These are phyloP conservation scores for Porphyrio hochstetteri DNA, from an alignment of 2,113 vertebrate species.

Conservation along the genomic window DNA sequence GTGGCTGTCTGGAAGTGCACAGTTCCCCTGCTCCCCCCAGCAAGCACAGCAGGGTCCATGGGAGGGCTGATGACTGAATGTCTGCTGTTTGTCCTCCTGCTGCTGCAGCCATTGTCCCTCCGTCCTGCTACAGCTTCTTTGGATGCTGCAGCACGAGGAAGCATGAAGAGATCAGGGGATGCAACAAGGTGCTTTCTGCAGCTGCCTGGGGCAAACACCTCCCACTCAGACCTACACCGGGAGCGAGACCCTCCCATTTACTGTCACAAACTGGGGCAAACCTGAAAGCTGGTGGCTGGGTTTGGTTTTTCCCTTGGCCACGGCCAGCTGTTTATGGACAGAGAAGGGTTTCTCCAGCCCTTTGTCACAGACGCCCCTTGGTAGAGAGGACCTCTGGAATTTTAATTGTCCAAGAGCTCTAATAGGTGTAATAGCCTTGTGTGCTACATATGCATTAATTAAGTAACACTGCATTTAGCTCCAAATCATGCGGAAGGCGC, in stretches of 20 bases:
- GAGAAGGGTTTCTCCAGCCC: background rate
- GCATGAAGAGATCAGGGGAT: background rate
- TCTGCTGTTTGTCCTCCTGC: background rate
- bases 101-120: fast-evolving
- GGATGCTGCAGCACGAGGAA: fast-evolving
- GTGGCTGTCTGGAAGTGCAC: background rate
- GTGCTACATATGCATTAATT: constrained; percentile 83
- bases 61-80: background rate
- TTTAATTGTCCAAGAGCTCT: constrained; percentile 76
- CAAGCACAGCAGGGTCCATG: background rate
- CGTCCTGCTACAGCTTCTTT: background rate
- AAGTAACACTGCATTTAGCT: constrained; percentile 90
- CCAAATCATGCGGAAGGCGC: constrained; percentile 87
- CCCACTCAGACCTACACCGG: fast-evolving
- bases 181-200: background rate
- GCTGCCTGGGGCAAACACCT: background rate
- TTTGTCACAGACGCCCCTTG: background rate
- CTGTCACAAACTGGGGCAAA: background rate
- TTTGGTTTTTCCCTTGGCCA: background rate
- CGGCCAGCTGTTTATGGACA: background rate
- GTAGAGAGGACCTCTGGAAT: background rate
- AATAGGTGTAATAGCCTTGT: constrained; percentile 83
- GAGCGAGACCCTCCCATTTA: background rate
- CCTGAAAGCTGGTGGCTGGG: fast-evolving
- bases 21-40: background rate